A percentile compares a stretch with the other conserved stretches of the same genome.
Conservation (phyloP, 2,888 invertebrate genomes). For the Microchrysa polita region DNA sequence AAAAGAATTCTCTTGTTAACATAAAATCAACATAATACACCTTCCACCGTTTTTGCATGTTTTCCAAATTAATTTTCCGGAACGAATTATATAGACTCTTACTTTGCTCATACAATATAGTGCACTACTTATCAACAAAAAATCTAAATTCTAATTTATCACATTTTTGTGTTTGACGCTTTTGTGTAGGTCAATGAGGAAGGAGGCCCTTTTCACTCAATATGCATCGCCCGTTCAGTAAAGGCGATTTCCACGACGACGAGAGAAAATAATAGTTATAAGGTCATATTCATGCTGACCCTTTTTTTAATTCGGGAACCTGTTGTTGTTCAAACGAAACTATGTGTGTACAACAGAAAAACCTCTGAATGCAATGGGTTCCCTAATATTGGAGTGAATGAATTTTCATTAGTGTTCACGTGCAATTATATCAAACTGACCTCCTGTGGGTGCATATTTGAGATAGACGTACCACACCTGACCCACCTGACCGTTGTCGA, state of each 20-base stretch:
- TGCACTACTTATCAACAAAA: conserved; percentile 30
- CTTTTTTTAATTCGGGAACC: conserved; percentile 9
- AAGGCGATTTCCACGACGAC: neutral
- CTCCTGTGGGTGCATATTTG: conserved; percentile 3
- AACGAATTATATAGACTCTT: conserved; percentile 34
- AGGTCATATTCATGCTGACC: neutral
- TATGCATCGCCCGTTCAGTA: neutral
- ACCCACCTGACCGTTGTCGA: too few relatives aligned
- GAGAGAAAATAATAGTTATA: conserved; percentile 15
- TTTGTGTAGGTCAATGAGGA: conserved; percentile 12
- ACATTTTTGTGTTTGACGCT: conserved; percentile 9
- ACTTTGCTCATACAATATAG: too few relatives aligned
- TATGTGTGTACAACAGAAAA: neutral
- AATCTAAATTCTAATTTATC: conserved; percentile 32
- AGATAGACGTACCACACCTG: too few relatives aligned
- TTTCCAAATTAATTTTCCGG: conserved; percentile 31
- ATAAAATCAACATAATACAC: neutral
- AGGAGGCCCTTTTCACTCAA: conserved; percentile 4
- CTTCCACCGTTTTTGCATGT: conserved; percentile 1
- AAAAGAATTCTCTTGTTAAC: conserved; percentile 6
- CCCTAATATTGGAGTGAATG: neutral
- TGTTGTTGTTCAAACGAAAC: too few relatives aligned
- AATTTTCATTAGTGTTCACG: conserved; percentile 16
- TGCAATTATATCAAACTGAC: conserved; percentile 31
- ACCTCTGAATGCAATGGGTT: neutral